A percentile compares a stretch with the other conserved stretches of the same genome.
Evolutionary conservation across 1,140 invertebrate species (phyloP).

Genomic region (Leguminivora glycinivorella): DNA sequence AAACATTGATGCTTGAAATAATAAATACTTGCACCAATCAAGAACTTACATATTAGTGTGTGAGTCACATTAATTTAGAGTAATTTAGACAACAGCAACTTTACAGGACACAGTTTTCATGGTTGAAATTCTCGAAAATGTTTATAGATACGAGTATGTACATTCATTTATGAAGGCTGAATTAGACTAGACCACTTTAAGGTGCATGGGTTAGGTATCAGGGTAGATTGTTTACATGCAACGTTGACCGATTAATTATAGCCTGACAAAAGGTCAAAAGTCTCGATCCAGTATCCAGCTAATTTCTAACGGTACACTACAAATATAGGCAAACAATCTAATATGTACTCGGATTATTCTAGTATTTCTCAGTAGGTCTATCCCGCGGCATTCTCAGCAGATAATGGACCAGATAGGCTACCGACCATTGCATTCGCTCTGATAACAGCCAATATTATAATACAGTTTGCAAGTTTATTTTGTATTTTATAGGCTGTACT

Average conservation of each 20-base stretch:
- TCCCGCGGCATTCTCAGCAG: slow-evolving; percentile 21
- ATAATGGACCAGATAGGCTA: slow-evolving; percentile 28
- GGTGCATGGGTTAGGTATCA: no score
- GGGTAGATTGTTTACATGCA: not conserved
- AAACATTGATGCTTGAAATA: no score
- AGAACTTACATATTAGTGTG: no score
- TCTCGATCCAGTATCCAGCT: not conserved
- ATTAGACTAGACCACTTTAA: no score
- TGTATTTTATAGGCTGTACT: not conserved
- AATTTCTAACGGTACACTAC: slow-evolving; percentile 18
- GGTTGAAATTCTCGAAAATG: no score
- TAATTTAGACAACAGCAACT: no score
- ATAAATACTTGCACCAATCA: no score
- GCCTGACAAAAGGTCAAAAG: not conserved
- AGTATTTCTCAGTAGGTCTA: slow-evolving; percentile 5
- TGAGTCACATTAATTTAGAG: no score
- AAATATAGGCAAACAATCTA: slow-evolving; percentile 13
- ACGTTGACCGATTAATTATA: not conserved
- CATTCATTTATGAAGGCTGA: no score
- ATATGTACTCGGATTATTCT: slow-evolving; percentile 17
- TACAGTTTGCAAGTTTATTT: slow-evolving; percentile 12
- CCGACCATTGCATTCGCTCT: slow-evolving; percentile 24
- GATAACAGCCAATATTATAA: slow-evolving; percentile 25
- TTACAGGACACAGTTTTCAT: no score
- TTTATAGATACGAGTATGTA: no score